Conservation (phyloP, 2,797 vertebrate genomes). For the Sardinella longiceps region DNA sequence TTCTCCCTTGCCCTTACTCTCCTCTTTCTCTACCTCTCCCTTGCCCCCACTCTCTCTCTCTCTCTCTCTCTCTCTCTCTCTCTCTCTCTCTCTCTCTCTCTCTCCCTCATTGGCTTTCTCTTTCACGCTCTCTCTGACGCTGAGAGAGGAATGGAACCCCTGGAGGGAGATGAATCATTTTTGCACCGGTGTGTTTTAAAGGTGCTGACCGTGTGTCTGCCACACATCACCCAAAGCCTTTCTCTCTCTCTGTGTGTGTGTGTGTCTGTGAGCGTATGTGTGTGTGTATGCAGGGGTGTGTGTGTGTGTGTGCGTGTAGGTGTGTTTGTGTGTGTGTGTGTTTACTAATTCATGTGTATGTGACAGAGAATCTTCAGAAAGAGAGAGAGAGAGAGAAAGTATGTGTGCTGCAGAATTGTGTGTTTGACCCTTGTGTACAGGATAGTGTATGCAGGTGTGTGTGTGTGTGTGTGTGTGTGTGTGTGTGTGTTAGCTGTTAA, state of each 20-base stretch:
- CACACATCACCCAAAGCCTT: constrained; percentile 45
- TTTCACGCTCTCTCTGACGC: neutral
- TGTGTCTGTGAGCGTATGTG: neutral
- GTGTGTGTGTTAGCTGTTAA: neutral
- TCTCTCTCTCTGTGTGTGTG: constrained; percentile 17
- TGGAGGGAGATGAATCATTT: constrained; percentile 55
- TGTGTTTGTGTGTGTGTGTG: neutral
- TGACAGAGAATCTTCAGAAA: neutral
- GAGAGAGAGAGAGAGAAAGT: no score
- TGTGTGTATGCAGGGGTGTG: neutral
- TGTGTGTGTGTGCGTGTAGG: neutral
- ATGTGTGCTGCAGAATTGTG: neutral
- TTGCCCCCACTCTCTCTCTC: constrained; percentile 53
- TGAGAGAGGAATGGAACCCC: constrained; percentile 35
- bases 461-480: constrained; percentile 2
- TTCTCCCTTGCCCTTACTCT: neutral
- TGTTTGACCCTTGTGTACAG: neutral
- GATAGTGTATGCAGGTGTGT: neutral
- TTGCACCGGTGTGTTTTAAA: constrained; percentile 54
- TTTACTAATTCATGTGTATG: constrained; percentile 28
- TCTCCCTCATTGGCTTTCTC: neutral
- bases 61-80: constrained; percentile 62
- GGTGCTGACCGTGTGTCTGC: constrained; percentile 53
- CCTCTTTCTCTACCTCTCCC: constrained; percentile 44
- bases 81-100: neutral